Base-by-base conservation (phyloP, 2,113 vertebrate species). In the Marmota flaviventris region DNA sequence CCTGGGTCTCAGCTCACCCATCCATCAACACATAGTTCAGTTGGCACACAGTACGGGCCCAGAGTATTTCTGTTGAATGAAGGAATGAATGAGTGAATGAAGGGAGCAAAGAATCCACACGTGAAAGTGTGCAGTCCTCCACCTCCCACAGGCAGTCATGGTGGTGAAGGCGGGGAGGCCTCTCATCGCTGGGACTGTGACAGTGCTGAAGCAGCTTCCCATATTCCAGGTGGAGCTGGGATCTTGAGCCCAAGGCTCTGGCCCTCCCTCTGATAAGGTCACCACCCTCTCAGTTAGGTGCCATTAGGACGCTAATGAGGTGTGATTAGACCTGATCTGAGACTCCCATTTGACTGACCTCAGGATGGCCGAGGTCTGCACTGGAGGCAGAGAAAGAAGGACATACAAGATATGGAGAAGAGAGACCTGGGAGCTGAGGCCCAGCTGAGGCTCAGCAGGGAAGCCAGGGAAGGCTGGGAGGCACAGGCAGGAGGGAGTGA, bases 241-340 rank as follows among this genome's bases (percentile, higher is more conserved):
- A 1, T 13, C 70, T 82, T n/a, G n/a, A 67, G 16, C 13, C 16
- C 34, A 7, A 65, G 61, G 11, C 45, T 61, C 22, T 17, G 39
- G 29, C 77, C 72, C 13, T 72, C 82, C 56, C 48, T 67, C 10
- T 53, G 81, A 70, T 77, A 51, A n/a, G 51, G 61, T 82, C 96
- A 94, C 81, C 76, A 58, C 39, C 76, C n/a, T 77, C 65, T 91
- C 95, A 58, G 34, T 95, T 69, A 82, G 95, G 45, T 69, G 53
- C 42, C 82, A 85, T 58, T 58, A 86, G 78, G 78, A 70, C 0
- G 1, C 56, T 85, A 73, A 94, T 39, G 73, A 78, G 51, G 13
- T 42, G 65, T 81, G 72, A 75, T 85, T 90, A 94, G 89, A 93
- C 70, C 77, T 48, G 17, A 48, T 72, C 22, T 37, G 27, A 92